Percentiles rank a stretch among this genome's conserved stretches.
Evolutionary conservation across 2,888 invertebrate genomes (phyloP).

Genomic region (Plebejus anna): DNA sequence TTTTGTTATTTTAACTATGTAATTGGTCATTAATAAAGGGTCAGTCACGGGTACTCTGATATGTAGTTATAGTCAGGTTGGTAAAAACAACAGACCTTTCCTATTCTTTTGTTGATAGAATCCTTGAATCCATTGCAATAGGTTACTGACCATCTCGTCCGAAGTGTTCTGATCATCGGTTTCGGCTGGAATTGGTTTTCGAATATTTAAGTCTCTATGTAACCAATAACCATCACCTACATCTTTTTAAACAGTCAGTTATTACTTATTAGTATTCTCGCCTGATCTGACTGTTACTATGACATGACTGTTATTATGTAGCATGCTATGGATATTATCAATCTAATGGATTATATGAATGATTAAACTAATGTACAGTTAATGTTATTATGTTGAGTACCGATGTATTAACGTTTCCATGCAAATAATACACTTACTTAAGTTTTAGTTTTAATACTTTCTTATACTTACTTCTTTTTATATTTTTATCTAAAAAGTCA

Average conservation of each 20-base stretch:
- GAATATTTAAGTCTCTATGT: not conserved
- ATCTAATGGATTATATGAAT: not conserved
- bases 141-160: slow-evolving; percentile 87
- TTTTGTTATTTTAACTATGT: not conserved
- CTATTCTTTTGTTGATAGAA: slow-evolving; percentile 81
- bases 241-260: not conserved
- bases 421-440: not conserved
- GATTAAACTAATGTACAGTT: not conserved
- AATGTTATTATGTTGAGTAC: not conserved
- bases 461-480: too few relatives aligned
- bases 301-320: not conserved
- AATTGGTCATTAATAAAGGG: not conserved
- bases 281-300: not conserved
- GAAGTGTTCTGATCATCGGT: slow-evolving; percentile 76
- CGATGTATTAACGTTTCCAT: not conserved
- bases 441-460: not conserved
- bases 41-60: not conserved
- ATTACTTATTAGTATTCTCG: not conserved
- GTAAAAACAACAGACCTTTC: slow-evolving; percentile 62
- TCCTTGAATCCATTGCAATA: slow-evolving; percentile 87
- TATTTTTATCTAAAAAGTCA: not conserved
- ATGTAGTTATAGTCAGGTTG: slow-evolving; percentile 19
- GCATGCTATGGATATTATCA: not conserved
- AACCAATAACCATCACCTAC: not conserved
- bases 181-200: slow-evolving; percentile 68